Base-by-base conservation (phyloP, 35 echinoderm and acorn worm genomes). In the Lytechinus pictus region DNA sequence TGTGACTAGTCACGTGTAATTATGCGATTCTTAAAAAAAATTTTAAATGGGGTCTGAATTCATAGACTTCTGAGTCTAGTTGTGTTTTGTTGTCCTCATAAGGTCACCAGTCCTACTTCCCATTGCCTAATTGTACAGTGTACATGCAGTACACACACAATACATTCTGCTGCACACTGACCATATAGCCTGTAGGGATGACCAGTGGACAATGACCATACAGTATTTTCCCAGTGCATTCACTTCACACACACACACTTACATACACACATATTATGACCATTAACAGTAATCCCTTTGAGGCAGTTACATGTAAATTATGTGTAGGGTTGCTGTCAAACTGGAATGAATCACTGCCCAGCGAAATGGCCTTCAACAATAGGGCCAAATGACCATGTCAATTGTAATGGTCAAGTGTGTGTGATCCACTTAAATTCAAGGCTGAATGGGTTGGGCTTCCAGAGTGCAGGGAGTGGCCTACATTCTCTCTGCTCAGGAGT, bases 371-470 rank as follows among this genome's bases (percentile, higher is more conserved):
- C 66, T 79, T 79, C 66, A 79, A 79, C 66, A 79, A 79, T 79
- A 79, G 21, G 19, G 66, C 66, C 66, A 79, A 79, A 79, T 79
- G 66, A 79, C 66, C 16, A 89, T 89, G 87, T 19, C 28, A 89
- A 29, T 9, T 10, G 10, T 44, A 90, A 51, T 90, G 88, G 88
- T 90, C 88, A 90, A 90, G 88, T 52, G 88, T 52, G 88, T 33
- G n/a, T 90, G 52, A 90, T 90, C 88, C 88, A 90, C 88, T 90
- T 90, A 54, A 54, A 51, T 90, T 90, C 88, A 90, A 90, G 88
- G 88, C 88, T 90, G 88, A 52, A 54, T 52, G 28, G 28, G 16
- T 27, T 10, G 28, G 52, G 88, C 88, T 33, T 24, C 7, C 16
- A n/a, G 66, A 24, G 66, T 79, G 66, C 66, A 79, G 66, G 66